Evolutionary conservation across 2,113 vertebrate species (phyloP).

Genomic region (Megaceryle torquata): DNA sequence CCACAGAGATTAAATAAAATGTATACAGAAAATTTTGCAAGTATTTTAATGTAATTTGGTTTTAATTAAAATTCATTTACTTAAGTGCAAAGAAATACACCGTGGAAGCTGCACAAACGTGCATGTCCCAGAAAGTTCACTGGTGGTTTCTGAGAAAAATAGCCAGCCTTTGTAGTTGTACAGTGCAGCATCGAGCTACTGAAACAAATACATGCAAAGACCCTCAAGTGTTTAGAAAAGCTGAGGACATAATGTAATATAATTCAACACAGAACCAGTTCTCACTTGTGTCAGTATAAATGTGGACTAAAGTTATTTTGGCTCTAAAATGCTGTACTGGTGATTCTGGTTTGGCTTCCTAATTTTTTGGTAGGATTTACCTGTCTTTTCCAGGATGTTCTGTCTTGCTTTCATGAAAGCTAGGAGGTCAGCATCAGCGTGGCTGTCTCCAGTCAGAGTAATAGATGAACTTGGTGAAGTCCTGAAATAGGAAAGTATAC

Average conservation of each 20-base stretch:
- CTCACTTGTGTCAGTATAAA: background rate
- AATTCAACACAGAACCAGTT: background rate
- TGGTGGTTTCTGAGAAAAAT: background rate
- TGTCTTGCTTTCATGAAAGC: conserved; percentile 91
- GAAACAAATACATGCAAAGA: background rate
- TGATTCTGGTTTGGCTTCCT: background rate
- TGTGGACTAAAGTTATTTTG: background rate
- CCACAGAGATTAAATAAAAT: background rate
- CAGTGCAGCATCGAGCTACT: background rate
- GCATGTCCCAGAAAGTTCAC: background rate
- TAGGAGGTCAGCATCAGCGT: conserved; percentile 87
- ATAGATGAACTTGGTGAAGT: conserved; percentile 62
- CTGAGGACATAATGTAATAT: background rate
- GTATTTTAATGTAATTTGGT: background rate
- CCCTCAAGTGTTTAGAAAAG: background rate
- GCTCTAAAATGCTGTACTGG: background rate
- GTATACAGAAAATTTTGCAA: background rate
- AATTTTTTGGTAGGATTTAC: conserved; percentile 66
- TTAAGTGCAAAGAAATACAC: background rate
- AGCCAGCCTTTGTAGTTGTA: background rate
- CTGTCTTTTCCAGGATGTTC: conserved; percentile 82
- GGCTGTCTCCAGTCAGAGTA: conserved; percentile 86
- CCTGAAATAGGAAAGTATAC: conserved; percentile 71
- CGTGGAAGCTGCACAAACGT: background rate
- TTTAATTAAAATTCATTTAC: background rate